phyloP scores from a whole-genome alignment of 2,113 vertebrate genomes.

The Desmodus rotundus region DNA sequence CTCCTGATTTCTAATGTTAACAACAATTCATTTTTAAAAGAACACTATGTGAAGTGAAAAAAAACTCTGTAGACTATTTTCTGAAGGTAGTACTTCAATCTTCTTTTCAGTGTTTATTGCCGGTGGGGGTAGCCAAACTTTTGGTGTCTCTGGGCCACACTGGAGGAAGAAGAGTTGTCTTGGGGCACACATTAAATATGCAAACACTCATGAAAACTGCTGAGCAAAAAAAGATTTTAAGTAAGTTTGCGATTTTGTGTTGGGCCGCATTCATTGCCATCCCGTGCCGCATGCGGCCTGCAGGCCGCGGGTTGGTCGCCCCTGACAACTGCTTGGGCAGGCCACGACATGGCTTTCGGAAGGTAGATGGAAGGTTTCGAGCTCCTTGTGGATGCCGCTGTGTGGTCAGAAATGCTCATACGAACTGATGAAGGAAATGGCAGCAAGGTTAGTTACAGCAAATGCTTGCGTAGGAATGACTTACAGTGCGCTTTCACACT shows the following conservation, averaged over 20 bases:
- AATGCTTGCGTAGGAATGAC: background rate
- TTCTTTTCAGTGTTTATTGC: background rate
- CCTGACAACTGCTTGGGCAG: background rate
- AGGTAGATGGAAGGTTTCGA: background rate
- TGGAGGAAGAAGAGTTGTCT: no score
- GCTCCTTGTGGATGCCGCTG: background rate
- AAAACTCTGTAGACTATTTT: conserved; percentile 19
- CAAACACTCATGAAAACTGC: no score
- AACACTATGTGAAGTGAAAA: background rate
- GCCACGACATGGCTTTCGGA: background rate
- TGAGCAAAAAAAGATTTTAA: no score
- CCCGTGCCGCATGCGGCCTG: no score
- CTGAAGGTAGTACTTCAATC: background rate
- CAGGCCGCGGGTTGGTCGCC: no score
- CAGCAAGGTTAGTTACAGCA: background rate
- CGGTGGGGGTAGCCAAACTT: no score
- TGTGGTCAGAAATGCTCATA: background rate
- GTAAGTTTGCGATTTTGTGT: no score
- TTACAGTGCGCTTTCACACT: background rate
- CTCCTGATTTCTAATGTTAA: background rate
- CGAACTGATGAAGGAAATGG: background rate
- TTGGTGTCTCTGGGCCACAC: no score
- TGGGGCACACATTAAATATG: no score
- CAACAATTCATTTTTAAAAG: background rate
- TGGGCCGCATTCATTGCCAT: no score